phyloP scores from a whole-genome alignment of 1,140 invertebrate species.

The Berghia stephanieae region DNA sequence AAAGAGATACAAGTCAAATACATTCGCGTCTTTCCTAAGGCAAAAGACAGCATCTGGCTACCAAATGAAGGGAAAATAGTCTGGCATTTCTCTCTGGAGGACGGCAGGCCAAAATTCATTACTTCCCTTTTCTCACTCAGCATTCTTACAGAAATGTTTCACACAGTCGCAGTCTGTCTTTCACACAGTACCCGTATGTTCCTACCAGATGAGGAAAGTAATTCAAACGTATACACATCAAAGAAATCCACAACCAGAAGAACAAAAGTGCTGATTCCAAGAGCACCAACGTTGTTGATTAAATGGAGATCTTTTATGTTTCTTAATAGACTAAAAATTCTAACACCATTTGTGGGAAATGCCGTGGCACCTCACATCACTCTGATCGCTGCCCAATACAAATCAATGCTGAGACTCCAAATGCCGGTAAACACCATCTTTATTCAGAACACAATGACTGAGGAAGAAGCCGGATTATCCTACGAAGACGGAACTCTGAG shows the following conservation, averaged over 20 bases:
- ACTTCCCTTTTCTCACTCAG: background rate
- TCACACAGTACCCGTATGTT: background rate
- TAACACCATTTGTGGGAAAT: background rate
- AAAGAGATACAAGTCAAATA: conserved; percentile 4
- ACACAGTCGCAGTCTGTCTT: conserved; percentile 11
- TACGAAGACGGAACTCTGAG: background rate
- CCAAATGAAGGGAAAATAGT: background rate
- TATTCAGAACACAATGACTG: background rate
- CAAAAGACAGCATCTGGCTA: background rate
- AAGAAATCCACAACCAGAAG: too few relatives aligned
- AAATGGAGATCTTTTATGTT: background rate
- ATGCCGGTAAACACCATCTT: background rate
- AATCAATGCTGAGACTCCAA: background rate
- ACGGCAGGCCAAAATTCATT: background rate
- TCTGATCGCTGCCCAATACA: background rate
- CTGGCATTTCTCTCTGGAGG: conserved; percentile 24
- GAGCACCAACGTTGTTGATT: too few relatives aligned
- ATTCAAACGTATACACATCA: too few relatives aligned
- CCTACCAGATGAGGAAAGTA: too few relatives aligned
- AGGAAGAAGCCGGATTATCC: background rate
- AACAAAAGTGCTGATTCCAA: too few relatives aligned
- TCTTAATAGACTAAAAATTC: background rate
- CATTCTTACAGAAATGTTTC: background rate
- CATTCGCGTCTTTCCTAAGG: background rate
- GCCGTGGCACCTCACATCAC: background rate